These are phyloP conservation scores for Steatornis caripensis DNA, from an alignment of 2,113 vertebrate species.

Conservation along the genomic window DNA sequence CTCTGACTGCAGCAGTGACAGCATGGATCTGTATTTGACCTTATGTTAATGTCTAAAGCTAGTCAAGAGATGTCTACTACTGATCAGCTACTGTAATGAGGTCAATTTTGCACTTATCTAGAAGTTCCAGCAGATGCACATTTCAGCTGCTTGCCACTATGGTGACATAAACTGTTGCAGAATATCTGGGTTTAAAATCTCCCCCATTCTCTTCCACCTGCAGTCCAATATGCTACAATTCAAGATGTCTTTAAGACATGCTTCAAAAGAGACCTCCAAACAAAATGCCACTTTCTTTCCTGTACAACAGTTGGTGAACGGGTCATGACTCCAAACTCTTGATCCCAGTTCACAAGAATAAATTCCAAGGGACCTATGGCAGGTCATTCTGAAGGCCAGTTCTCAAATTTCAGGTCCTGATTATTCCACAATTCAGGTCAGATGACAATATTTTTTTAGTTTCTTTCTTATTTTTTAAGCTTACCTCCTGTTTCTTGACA, in stretches of 20 bases:
- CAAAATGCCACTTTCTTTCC: neutral
- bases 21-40: neutral
- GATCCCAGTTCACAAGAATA: slow-evolving; percentile 5
- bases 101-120: neutral
- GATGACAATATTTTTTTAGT: neutral
- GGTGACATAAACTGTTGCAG: neutral
- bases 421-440: neutral
- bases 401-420: neutral
- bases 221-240: neutral
- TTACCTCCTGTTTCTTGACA: neutral
- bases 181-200: neutral
- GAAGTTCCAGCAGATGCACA: neutral
- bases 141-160: neutral
- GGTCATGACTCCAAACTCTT: neutral
- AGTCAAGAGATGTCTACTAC: neutral
- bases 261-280: neutral
- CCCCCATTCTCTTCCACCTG: neutral
- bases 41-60: neutral
- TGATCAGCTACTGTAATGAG: neutral
- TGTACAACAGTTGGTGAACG: neutral
- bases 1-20: neutral
- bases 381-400: neutral
- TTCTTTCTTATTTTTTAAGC: neutral
- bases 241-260: neutral
- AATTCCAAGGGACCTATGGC: neutral